Conservation (phyloP, 2,888 invertebrate species). For the Tortricodes alternella region DNA sequence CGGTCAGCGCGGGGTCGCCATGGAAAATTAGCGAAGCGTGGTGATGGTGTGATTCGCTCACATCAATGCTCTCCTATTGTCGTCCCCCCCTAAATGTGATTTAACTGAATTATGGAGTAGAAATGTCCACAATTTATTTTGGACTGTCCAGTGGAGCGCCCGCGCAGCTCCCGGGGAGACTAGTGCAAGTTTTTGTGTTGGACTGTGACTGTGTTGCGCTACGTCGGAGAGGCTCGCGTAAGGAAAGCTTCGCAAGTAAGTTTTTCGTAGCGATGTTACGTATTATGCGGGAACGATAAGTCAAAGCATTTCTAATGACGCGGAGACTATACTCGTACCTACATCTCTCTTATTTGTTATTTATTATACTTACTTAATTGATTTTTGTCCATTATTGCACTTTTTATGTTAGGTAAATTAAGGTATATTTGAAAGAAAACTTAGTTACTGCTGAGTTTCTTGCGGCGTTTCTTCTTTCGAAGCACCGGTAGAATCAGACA, state of each 20-base stretch:
- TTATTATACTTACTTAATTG: too few relatives aligned
- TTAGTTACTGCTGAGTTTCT: too few relatives aligned
- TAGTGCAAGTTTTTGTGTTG: constrained; percentile 49
- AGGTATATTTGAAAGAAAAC: too few relatives aligned
- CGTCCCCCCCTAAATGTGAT: constrained; percentile 77
- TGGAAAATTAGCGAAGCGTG: constrained; percentile 78
- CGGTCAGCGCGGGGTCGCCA: constrained; percentile 61
- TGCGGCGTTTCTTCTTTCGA: too few relatives aligned
- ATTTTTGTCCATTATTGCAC: too few relatives aligned
- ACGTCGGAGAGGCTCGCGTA: constrained; percentile 57
- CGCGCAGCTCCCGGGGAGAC: constrained; percentile 48
- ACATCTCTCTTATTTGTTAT: too few relatives aligned
- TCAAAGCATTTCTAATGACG: not conserved
- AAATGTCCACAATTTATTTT: constrained; percentile 77
- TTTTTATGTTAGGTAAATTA: too few relatives aligned
- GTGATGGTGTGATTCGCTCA: constrained; percentile 81
- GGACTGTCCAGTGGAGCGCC: constrained; percentile 67
- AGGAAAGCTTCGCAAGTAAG: constrained; percentile 63
- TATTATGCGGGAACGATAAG: constrained; percentile 14
- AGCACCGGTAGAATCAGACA: too few relatives aligned
- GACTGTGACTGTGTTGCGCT: constrained; percentile 57
- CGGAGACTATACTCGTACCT: too few relatives aligned
- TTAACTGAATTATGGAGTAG: constrained; percentile 80
- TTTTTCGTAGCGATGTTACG: constrained; percentile 33
- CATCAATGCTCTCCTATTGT: constrained; percentile 80